Evolutionary conservation across 2,113 vertebrate species (phyloP).

Genomic region (Phyllopteryx taeniolatus): DNA sequence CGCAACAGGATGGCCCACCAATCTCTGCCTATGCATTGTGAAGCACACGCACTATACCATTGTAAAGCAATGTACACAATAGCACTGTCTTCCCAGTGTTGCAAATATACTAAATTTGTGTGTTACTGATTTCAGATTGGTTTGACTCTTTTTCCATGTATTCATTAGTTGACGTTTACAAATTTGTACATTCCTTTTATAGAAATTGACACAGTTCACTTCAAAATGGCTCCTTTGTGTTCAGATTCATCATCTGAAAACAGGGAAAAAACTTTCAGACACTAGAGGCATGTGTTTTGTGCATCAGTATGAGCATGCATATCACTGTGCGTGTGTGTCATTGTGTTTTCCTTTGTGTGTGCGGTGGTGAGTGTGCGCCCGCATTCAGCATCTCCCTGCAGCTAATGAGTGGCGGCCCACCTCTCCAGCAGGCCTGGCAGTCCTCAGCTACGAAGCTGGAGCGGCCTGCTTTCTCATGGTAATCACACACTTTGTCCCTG

Average conservation of each 20-base stretch:
- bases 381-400: conserved; percentile 68
- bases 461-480: conserved; percentile 77
- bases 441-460: conserved; percentile 67
- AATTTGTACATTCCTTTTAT: background rate
- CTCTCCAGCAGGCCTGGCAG: conserved; percentile 72
- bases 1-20: conserved; percentile 50
- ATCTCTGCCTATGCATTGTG: conserved; percentile 25
- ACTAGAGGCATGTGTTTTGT: conserved; percentile 9
- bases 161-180: background rate
- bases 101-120: background rate
- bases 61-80: conserved; percentile 5
- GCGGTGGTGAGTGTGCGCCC: conserved; percentile 55
- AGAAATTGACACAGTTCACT: background rate
- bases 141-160: background rate
- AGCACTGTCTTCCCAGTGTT: background rate
- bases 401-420: conserved; percentile 76
- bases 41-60: conserved; percentile 7
- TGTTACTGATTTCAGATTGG: background rate
- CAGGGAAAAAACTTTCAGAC: background rate
- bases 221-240: background rate
- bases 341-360: conserved; percentile 52
- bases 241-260: conserved; percentile 2
- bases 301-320: conserved; percentile 52
- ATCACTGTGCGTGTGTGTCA: conserved; percentile 47
- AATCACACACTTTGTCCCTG: conserved; percentile 79